These are phyloP conservation scores for Urocyon cinereoargenteus DNA, from an alignment of 2,797 vertebrate genomes.

Conservation along the genomic window DNA sequence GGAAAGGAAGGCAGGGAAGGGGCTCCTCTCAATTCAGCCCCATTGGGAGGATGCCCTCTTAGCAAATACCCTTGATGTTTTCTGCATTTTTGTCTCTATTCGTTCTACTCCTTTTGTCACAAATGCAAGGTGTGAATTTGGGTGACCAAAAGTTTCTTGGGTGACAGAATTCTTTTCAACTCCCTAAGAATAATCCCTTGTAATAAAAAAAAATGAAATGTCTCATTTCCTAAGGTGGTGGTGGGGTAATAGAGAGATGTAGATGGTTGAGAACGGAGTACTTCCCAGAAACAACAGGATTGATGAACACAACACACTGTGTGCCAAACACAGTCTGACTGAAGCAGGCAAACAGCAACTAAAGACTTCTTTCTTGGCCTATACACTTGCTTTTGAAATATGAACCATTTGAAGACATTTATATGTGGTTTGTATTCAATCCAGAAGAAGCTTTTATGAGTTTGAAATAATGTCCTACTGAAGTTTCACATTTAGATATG, in stretches of 20 bases:
- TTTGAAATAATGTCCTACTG: neutral
- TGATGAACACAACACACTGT: neutral
- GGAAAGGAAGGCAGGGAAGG: neutral
- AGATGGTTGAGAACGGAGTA: neutral
- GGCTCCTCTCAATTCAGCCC: neutral
- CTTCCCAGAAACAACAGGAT: neutral
- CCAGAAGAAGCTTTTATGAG: slow-evolving; percentile 19
- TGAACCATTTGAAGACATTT: neutral
- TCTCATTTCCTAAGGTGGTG: neutral
- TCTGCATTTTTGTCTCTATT: neutral
- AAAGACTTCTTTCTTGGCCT: neutral
- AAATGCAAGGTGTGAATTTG: neutral
- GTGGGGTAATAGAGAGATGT: neutral
- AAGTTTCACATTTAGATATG: neutral
- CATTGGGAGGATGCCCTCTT: neutral
- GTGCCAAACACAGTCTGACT: neutral
- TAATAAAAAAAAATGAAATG: neutral
- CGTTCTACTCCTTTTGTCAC: neutral
- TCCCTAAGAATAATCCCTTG: neutral
- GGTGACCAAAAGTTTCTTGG: neutral
- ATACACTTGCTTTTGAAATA: neutral
- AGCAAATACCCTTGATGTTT: fast-evolving
- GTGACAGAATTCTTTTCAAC: neutral
- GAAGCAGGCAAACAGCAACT: neutral
- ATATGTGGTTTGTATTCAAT: neutral